phyloP scores from a whole-genome alignment of 2,113 vertebrate species.

The Paradisaea rubra region DNA sequence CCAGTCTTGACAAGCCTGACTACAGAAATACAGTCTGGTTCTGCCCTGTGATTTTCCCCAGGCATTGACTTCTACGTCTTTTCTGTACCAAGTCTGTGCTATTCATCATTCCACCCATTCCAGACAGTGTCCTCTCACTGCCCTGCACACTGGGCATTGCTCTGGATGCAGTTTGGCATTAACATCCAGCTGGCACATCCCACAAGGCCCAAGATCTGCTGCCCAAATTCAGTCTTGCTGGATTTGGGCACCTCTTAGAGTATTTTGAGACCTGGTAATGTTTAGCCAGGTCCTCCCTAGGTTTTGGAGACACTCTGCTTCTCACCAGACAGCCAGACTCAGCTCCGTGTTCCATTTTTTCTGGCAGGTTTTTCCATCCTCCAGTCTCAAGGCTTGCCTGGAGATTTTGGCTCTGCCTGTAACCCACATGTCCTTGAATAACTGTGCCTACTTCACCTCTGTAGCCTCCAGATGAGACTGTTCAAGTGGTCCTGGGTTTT shows the following conservation, averaged over 20 bases:
- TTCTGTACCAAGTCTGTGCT: not conserved
- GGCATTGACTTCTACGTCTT: not conserved
- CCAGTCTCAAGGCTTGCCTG: not conserved
- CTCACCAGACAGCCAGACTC: not conserved
- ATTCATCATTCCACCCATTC: not conserved
- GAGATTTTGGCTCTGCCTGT: not conserved
- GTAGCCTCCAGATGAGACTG: not conserved
- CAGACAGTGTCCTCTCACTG: not conserved
- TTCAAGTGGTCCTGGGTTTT: not conserved
- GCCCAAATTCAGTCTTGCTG: not conserved
- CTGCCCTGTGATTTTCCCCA: not conserved
- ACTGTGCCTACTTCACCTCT: rapidly evolving
- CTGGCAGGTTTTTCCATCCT: not conserved
- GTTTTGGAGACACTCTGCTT: not conserved
- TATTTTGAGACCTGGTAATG: not conserved
- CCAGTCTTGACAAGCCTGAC: not conserved
- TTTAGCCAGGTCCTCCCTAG: not conserved
- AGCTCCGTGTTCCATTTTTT: not conserved
- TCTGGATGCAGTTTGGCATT: not conserved
- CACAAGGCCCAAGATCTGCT: not conserved
- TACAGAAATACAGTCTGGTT: not conserved
- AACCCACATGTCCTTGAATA: rapidly evolving
- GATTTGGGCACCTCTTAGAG: not conserved
- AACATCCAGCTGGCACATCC: not conserved
- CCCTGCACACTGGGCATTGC: not conserved